Conservation (phyloP, 2,888 invertebrate genomes). For the Boloria selene region DNA sequence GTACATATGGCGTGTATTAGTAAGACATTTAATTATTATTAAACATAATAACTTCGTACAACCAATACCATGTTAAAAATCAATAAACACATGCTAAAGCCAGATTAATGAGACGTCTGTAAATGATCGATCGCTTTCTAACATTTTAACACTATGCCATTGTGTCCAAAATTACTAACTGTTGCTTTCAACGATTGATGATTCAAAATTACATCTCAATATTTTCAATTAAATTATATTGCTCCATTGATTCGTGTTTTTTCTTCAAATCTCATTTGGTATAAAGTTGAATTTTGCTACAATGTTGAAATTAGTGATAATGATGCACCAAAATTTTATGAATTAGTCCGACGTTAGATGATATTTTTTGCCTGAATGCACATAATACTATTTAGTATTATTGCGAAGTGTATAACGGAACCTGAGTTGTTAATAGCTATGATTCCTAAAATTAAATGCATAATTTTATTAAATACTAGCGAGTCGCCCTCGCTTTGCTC, state of each 20-base stretch:
- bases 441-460: too few relatives aligned
- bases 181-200: constrained; percentile 43
- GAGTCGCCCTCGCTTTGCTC: too few relatives aligned
- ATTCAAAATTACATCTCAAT: constrained; percentile 40
- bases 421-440: too few relatives aligned
- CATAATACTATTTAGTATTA: constrained; percentile 18
- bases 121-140: constrained; percentile 46
- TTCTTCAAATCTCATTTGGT: constrained; percentile 15
- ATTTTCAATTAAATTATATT: constrained; percentile 35
- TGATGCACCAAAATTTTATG: constrained; percentile 34
- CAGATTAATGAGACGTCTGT: constrained; percentile 47
- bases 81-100: constrained; percentile 43
- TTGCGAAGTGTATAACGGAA: neutral
- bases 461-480: too few relatives aligned
- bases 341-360: constrained; percentile 21
- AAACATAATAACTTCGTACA: neutral
- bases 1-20: neutral
- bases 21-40: neutral
- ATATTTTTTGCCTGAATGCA: constrained; percentile 2
- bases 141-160: constrained; percentile 14
- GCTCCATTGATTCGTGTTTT: constrained; percentile 20
- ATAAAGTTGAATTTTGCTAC: constrained; percentile 7
- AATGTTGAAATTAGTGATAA: constrained; percentile 34
- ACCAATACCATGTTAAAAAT: constrained; percentile 30
- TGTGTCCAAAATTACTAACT: constrained; percentile 37